A percentile compares a stretch with the other conserved stretches of the same genome.
phyloP scores from a whole-genome alignment of 2,888 invertebrate species.

The Eulithis prunata region DNA sequence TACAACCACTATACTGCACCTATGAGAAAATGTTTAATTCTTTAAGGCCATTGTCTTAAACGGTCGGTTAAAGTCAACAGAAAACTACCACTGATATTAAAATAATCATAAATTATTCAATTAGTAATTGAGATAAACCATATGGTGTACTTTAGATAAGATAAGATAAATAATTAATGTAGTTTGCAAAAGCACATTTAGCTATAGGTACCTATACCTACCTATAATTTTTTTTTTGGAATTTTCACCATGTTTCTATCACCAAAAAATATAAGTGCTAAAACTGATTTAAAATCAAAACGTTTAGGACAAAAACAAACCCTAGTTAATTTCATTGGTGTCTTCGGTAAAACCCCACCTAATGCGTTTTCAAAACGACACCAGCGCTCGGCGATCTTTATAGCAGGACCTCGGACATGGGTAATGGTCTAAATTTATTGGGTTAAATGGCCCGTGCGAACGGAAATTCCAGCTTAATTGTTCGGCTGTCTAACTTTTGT shows the following conservation, averaged over 20 bases:
- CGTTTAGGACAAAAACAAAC: constrained; percentile 1
- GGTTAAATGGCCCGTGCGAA: constrained; percentile 74
- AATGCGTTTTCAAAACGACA: constrained; percentile 73
- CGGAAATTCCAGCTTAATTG: constrained; percentile 74
- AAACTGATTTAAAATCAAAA: no score
- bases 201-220: no score
- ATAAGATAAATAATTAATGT: no score
- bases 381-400: constrained; percentile 69
- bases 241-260: no score
- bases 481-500: constrained; percentile 77
- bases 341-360: constrained; percentile 65
- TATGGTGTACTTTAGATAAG: no score
- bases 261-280: no score
- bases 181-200: no score
- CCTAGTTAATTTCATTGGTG: constrained; percentile 69
- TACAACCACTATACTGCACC: constrained; percentile 1
- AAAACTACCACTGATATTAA: no score
- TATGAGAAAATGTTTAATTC: constrained; percentile 6
- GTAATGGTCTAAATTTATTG: constrained; percentile 82
- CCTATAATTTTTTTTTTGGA: no score
- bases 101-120: no score
- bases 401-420: constrained; percentile 72
- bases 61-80: no score
- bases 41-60: background rate
- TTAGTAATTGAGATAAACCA: no score